Conservation (phyloP, 2,797 vertebrate species). For the Luscinia megarhynchos region DNA sequence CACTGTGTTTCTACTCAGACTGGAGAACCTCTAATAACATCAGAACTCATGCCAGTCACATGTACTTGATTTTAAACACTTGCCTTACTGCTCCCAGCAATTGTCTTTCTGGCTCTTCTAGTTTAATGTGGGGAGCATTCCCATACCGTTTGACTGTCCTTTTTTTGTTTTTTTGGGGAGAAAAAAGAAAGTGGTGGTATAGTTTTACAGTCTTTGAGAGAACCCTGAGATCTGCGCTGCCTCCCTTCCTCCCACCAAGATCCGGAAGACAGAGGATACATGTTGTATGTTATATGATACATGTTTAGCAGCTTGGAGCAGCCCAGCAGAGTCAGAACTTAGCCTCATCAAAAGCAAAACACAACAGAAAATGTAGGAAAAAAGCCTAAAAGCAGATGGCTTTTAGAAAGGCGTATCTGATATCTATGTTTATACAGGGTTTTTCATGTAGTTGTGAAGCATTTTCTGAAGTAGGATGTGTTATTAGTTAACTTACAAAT, state of each 20-base stretch:
- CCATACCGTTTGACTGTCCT: neutral
- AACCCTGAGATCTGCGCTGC: neutral
- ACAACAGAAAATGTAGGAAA: neutral
- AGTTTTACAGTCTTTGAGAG: neutral
- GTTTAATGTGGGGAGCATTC: neutral
- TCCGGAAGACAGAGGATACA: neutral
- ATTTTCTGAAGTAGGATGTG: neutral
- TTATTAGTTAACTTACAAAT: neutral
- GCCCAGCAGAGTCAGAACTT: neutral
- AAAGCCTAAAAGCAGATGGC: neutral
- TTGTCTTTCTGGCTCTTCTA: neutral
- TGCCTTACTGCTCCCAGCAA: neutral
- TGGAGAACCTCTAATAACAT: neutral
- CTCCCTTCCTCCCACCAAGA: neutral
- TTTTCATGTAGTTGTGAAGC: neutral
- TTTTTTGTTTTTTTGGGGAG: neutral
- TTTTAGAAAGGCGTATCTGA: neutral
- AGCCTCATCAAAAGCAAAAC: neutral
- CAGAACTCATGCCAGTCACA: neutral
- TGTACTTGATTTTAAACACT: neutral
- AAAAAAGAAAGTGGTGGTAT: rapidly evolving
- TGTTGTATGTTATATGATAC: neutral
- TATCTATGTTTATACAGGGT: neutral
- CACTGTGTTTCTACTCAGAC: neutral
- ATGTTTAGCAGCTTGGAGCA: neutral